These are phyloP conservation scores for Hydriomena furcata DNA, from an alignment of 2,888 invertebrate species.

Conservation along the genomic window DNA sequence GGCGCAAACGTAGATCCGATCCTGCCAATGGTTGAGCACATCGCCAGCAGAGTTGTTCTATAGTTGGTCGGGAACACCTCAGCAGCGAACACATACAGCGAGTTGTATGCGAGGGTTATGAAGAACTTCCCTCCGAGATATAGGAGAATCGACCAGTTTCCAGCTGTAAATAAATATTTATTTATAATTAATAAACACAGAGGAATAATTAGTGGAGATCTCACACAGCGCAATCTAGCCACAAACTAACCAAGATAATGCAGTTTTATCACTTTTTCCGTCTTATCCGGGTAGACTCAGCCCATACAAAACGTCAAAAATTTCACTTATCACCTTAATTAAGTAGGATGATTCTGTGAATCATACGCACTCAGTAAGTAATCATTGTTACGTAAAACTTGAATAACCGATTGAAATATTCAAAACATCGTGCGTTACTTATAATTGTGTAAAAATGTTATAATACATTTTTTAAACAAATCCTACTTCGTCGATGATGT, in stretches of 20 bases:
- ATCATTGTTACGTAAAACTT: slow-evolving; percentile 8
- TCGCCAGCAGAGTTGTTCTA: slow-evolving; percentile 85
- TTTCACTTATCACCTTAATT: too few species aligned
- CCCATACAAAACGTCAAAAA: too few species aligned
- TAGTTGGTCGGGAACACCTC: slow-evolving; percentile 88
- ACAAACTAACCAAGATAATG: too few species aligned
- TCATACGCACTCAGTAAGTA: not conserved
- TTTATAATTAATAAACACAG: not conserved
- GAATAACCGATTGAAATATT: slow-evolving; percentile 12
- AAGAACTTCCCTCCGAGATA: slow-evolving; percentile 87
- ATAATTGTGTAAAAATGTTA: slow-evolving; percentile 10
- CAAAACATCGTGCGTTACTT: slow-evolving; percentile 14
- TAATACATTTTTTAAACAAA: slow-evolving; percentile 5
- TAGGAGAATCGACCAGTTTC: slow-evolving; percentile 79
- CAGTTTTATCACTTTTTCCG: too few species aligned
- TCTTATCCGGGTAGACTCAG: too few species aligned
- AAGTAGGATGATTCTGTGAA: not conserved
- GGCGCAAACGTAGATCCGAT: slow-evolving; percentile 87
- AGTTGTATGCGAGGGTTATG: slow-evolving; percentile 86
- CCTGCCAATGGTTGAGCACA: slow-evolving; percentile 87
- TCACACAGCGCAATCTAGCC: too few species aligned
- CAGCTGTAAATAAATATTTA: slow-evolving; percentile 49
- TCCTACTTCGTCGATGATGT: too few species aligned
- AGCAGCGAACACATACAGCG: slow-evolving; percentile 86
- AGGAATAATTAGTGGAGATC: too few species aligned